Conservation (phyloP, 2,113 vertebrate species). For the Poicephalus meyeri region DNA sequence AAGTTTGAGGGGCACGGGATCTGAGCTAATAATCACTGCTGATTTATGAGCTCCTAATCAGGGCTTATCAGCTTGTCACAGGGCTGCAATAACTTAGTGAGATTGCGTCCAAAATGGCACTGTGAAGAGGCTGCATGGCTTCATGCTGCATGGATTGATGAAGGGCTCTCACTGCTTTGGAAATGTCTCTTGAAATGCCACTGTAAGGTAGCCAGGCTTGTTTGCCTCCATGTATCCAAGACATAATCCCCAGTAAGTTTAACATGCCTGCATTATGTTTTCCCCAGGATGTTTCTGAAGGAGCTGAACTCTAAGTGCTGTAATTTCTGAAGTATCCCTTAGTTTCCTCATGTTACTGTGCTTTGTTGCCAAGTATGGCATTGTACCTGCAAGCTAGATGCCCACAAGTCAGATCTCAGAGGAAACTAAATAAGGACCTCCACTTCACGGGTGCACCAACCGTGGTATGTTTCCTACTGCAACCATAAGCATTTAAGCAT, state of each 20-base stretch:
- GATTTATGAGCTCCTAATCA: not conserved
- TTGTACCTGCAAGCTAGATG: not conserved
- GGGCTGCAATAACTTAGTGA: not conserved
- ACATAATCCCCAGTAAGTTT: not conserved
- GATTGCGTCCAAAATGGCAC: not conserved
- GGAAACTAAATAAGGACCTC: not conserved
- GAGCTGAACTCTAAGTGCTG: not conserved
- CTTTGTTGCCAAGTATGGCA: not conserved
- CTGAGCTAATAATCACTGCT: not conserved
- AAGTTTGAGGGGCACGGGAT: not conserved
- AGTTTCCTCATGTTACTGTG: not conserved
- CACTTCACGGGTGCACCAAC: not conserved
- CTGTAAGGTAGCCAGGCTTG: not conserved
- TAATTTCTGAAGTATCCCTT: not conserved
- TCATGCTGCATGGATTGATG: fast-evolving
- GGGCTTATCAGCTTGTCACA: not conserved
- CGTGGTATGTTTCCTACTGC: not conserved
- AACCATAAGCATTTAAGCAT: not conserved
- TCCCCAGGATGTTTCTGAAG: not conserved
- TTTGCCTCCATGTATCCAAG: not conserved
- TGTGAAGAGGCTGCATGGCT: not conserved
- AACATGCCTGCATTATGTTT: not conserved
- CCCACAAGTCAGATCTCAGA: not conserved
- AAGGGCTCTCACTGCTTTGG: not conserved
- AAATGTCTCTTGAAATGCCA: not conserved